Evolutionary conservation across 2,888 invertebrate species (phyloP).

Genomic region (Plagodis dolabraria): DNA sequence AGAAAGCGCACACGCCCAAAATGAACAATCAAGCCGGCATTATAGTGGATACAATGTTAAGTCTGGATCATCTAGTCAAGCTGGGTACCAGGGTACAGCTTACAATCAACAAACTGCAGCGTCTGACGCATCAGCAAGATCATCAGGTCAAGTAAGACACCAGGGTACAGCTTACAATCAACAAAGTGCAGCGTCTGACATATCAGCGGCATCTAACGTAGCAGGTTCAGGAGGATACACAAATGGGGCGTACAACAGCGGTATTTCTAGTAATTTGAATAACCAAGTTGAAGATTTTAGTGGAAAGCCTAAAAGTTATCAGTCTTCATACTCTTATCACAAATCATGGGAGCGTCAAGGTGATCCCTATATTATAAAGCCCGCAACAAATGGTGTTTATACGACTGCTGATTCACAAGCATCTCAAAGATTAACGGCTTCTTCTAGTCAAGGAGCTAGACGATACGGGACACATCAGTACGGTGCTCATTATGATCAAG

Average conservation of each 20-base stretch:
- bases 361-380: conserved; percentile 77
- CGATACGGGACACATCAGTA: conserved; percentile 52
- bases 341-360: conserved; percentile 82
- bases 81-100: conserved; percentile 51
- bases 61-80: conserved; percentile 52
- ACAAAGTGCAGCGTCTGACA: conserved; percentile 39
- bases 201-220: conserved; percentile 11
- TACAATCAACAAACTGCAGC: conserved; percentile 45
- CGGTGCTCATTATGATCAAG: conserved; percentile 55
- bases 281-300: conserved; percentile 51
- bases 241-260: conserved; percentile 20
- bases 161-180: conserved; percentile 51
- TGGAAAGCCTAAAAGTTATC: conserved; percentile 73
- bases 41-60: conserved; percentile 53
- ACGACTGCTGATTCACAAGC: conserved; percentile 42
- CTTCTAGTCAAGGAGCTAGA: conserved; percentile 44
- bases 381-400: conserved; percentile 50
- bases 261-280: conserved; percentile 33
- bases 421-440: conserved; percentile 58
- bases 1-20: conserved; percentile 46
- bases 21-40: conserved; percentile 41
- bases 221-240: conserved; percentile 38
- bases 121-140: conserved; percentile 28
- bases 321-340: conserved; percentile 79
- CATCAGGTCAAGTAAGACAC: conserved; percentile 28